These are phyloP conservation scores for Theonella swinhoei DNA, from an alignment of 37 sponge, comb jelly and placozoan genomes.

Conservation along the genomic window DNA sequence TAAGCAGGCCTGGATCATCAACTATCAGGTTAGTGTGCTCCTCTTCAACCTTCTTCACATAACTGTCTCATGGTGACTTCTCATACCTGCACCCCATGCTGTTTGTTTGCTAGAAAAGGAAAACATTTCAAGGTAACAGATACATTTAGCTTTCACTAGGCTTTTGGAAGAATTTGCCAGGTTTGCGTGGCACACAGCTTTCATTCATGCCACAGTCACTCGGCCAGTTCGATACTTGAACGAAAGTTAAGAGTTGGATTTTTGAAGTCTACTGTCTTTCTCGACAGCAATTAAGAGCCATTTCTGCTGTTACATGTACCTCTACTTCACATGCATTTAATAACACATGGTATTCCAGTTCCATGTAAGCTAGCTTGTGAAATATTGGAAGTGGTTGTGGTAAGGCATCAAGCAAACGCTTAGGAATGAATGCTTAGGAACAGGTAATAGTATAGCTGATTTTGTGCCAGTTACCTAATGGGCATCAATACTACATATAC, in stretches of 20 bases:
- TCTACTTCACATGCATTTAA: background rate
- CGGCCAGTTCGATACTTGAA: background rate
- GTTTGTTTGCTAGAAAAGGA: background rate
- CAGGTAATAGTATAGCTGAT: background rate
- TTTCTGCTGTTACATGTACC: background rate
- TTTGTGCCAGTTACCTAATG: background rate
- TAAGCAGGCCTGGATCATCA: background rate
- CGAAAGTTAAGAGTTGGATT: background rate
- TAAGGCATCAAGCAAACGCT: background rate
- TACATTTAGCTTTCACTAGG: background rate
- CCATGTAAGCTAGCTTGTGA: background rate
- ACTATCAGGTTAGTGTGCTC: background rate
- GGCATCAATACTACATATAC: too few relatives aligned
- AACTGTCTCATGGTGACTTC: conserved; percentile 1
- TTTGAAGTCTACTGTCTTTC: background rate
- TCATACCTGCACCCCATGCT: background rate
- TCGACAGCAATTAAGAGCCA: background rate
- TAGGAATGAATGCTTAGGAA: background rate
- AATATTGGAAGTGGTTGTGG: background rate
- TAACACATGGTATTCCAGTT: background rate
- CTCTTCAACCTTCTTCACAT: conserved; percentile 6
- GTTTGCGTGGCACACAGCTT: background rate
- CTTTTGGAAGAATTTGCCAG: background rate
- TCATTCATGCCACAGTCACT: background rate
- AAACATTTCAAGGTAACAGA: background rate